Conservation (phyloP, 2,797 vertebrate species). For the Thripadectes ignobilis region DNA sequence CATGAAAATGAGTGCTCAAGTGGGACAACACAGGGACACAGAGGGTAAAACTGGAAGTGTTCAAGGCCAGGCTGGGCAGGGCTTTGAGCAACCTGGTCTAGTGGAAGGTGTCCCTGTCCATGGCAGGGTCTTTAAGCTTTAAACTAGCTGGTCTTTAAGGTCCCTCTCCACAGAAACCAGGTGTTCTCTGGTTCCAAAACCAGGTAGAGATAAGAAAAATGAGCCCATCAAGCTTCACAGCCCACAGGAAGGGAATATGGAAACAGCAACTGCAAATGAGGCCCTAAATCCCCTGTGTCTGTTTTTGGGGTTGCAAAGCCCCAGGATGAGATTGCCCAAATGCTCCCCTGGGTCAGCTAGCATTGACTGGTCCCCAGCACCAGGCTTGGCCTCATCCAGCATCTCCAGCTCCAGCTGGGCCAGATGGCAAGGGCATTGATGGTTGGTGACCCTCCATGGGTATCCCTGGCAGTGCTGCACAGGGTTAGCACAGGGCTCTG, state of each 20-base stretch:
- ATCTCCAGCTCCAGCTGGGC: neutral
- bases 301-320: neutral
- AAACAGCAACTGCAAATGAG: neutral
- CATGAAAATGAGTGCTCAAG: neutral
- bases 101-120: neutral
- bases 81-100: neutral
- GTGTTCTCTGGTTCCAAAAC: neutral
- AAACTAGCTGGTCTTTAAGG: neutral
- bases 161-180: neutral
- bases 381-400: neutral
- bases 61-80: neutral
- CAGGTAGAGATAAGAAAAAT: neutral
- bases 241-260: rapidly evolving
- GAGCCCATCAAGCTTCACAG: neutral
- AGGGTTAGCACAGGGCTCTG: neutral
- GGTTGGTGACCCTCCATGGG: neutral
- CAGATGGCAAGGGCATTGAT: neutral
- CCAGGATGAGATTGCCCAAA: neutral
- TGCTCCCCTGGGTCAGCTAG: neutral
- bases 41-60: neutral
- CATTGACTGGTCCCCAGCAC: neutral
- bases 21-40: neutral
- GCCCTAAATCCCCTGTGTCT: neutral
- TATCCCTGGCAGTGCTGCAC: neutral
- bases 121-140: too few relatives aligned